phyloP scores from a whole-genome alignment of 2,888 invertebrate species.

The Allacma fusca region DNA sequence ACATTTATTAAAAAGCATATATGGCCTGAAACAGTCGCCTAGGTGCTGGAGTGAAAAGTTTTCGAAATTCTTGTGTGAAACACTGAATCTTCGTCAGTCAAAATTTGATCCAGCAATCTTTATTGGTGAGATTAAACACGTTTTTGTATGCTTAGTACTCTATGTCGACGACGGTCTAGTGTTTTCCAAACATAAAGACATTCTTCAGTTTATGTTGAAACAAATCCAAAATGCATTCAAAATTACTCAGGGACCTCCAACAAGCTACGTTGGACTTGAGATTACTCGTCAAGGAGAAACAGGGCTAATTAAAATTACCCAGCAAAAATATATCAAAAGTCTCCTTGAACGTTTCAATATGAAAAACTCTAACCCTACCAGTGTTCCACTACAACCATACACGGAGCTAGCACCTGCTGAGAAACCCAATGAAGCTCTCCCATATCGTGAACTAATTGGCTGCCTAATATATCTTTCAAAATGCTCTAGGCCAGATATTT shows the following conservation, averaged over 20 bases:
- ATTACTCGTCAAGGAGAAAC: constrained; percentile 11
- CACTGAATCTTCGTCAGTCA: constrained; percentile 38
- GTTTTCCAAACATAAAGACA: not conserved
- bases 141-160: not conserved
- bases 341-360: constrained; percentile 38
- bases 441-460: constrained; percentile 53
- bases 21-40: constrained; percentile 59
- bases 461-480: constrained; percentile 53
- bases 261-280: constrained; percentile 44
- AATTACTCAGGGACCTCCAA: constrained; percentile 14
- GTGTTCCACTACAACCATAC: constrained; percentile 41
- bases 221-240: constrained; percentile 26
- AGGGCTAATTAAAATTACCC: constrained; percentile 18
- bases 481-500: constrained; percentile 55
- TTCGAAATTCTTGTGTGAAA: constrained; percentile 26
- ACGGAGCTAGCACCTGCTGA: constrained; percentile 26
- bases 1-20: constrained; percentile 50
- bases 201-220: constrained; percentile 5
- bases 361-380: constrained; percentile 17
- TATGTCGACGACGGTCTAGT: constrained; percentile 51
- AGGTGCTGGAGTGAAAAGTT: constrained; percentile 54
- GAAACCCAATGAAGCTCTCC: not conserved
- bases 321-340: constrained; percentile 11
- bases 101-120: constrained; percentile 39
- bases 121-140: not conserved